A percentile compares a stretch with the other conserved stretches of the same genome.
Conservation (phyloP, 30 jellyfish, hydroid and myxozoan species). For the Aurelia coerulea region DNA sequence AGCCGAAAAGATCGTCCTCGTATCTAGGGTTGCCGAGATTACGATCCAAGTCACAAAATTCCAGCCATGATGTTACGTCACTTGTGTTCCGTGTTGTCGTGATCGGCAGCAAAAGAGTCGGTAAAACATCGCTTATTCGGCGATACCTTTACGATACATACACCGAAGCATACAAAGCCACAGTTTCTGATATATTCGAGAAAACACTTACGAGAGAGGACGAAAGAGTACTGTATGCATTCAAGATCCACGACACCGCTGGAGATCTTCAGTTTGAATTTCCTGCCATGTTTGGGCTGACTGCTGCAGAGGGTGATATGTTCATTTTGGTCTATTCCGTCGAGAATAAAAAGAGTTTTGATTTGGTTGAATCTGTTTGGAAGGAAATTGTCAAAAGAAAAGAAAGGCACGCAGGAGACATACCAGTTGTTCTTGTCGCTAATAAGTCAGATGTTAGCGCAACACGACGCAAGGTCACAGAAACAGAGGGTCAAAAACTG, state of each 20-base stretch:
- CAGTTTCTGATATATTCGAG: conserved; percentile 75
- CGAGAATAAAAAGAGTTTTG: conserved; percentile 54
- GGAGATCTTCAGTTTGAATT: conserved; percentile 76
- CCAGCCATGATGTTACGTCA: conserved; percentile 28
- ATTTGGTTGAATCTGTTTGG: conserved; percentile 12
- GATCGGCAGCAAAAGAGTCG: conserved; percentile 70
- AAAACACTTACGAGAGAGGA: conserved; percentile 54
- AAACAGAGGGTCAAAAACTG: conserved; percentile 48
- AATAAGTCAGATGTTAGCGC: conserved; percentile 66
- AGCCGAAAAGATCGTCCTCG: conserved; percentile 44
- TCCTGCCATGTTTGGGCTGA: conserved; percentile 75
- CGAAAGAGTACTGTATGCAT: conserved; percentile 42
- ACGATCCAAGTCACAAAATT: conserved; percentile 22
- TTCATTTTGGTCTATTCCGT: conserved; percentile 68
- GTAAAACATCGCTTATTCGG: conserved; percentile 62
- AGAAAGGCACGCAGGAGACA: conserved; percentile 18
- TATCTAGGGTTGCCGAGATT: conserved; percentile 27
- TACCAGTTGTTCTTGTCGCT: conserved; percentile 67
- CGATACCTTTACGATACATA: conserved; percentile 33
- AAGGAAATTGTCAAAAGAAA: conserved; percentile 36
- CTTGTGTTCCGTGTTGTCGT: conserved; percentile 59
- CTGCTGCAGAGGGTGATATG: conserved; percentile 70
- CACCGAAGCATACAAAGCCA: conserved; percentile 47
- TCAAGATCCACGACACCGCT: conserved; percentile 71
- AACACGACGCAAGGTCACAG: conserved; percentile 55